Percentiles rank a stretch among this genome's conserved stretches.
phyloP scores from a whole-genome alignment of 2,797 vertebrate genomes.

The Pangasius mekongensis region DNA sequence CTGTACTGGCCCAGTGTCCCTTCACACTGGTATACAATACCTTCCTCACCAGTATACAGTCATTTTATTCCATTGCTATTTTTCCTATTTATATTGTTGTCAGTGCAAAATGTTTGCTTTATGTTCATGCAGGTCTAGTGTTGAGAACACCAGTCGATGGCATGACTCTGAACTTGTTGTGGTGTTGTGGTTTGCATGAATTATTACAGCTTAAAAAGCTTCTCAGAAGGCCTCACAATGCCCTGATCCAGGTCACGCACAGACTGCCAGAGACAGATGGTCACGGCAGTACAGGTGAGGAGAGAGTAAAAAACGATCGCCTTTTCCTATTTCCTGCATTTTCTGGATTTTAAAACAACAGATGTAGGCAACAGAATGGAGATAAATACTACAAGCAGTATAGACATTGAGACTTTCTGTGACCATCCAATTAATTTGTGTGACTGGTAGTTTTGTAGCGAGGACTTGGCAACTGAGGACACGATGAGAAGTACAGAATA shows the following conservation, averaged over 20 bases:
- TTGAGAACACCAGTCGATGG: background rate
- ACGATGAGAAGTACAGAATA: background rate
- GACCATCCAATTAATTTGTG: background rate
- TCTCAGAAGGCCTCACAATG: no score
- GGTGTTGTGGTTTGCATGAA: background rate
- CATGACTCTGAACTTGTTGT: no score
- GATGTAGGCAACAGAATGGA: background rate
- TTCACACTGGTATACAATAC: background rate
- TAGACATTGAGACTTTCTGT: background rate
- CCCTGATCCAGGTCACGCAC: background rate
- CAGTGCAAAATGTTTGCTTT: background rate
- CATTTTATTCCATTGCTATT: background rate
- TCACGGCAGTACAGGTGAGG: background rate
- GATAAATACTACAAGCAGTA: background rate
- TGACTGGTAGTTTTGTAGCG: background rate
- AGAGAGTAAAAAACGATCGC: background rate
- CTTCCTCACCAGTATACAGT: background rate
- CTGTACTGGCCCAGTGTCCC: background rate
- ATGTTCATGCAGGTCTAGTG: background rate
- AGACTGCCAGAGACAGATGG: slow-evolving; percentile 13
- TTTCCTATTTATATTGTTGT: background rate
- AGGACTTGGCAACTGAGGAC: background rate
- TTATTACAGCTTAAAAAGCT: background rate
- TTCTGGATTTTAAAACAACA: background rate
- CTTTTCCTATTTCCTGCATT: background rate